Evolutionary conservation across 2,113 vertebrate species (phyloP).

Genomic region (Fulmarus glacialis): DNA sequence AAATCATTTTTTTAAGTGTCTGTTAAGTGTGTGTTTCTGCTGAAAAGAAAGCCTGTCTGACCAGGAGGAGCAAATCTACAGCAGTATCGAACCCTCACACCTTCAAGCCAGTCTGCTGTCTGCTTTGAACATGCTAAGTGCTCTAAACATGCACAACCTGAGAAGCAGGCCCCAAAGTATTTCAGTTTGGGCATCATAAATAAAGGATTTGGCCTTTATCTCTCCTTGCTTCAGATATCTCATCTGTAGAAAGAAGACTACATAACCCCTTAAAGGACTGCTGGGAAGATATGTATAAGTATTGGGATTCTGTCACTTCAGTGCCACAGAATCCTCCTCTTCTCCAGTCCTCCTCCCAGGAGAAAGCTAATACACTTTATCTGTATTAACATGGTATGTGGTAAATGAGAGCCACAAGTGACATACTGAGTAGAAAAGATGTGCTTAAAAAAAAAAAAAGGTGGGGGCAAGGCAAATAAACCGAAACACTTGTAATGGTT

Average conservation of each 20-base stretch:
- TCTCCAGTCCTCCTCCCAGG: background rate
- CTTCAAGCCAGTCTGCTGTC: background rate
- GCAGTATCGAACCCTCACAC: fast-evolving
- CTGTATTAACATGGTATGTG: background rate
- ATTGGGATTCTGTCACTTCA: background rate
- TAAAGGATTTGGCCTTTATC: background rate
- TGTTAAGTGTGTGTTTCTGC: background rate
- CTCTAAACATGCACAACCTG: background rate
- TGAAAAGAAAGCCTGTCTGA: background rate
- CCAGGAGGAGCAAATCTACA: background rate
- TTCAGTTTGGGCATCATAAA: background rate
- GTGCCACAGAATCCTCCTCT: background rate
- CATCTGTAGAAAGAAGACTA: background rate
- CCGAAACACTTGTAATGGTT: background rate
- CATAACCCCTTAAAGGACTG: fast-evolving
- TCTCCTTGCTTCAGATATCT: background rate
- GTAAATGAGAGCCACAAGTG: background rate
- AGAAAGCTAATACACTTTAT: background rate
- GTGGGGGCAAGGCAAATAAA: background rate
- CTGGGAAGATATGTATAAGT: background rate
- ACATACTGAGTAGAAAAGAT: background rate
- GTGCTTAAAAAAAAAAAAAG: background rate
- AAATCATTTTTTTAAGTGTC: background rate
- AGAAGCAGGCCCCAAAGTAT: background rate
- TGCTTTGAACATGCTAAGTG: background rate